phyloP scores from a whole-genome alignment of 2,888 invertebrate species.

The Pinctada fucata region DNA sequence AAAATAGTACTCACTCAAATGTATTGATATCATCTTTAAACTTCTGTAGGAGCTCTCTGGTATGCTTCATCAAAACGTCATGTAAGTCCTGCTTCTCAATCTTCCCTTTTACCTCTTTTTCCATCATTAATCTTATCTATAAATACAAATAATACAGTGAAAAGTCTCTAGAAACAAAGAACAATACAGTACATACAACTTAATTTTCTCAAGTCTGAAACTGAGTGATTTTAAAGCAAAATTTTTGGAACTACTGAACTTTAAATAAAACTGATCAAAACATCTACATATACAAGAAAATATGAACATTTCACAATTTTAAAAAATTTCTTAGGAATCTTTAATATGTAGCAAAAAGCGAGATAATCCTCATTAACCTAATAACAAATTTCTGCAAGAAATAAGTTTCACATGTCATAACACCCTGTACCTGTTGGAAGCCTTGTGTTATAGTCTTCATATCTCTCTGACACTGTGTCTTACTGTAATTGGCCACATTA shows the following conservation, averaged over 20 bases:
- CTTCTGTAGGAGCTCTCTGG: conserved; percentile 54
- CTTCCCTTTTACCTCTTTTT: conserved; percentile 52
- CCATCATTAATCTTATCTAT: conserved; percentile 54
- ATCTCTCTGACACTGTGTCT: conserved; percentile 57
- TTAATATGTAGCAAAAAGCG: too few relatives aligned
- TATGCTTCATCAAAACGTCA: conserved; percentile 55
- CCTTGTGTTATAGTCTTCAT: conserved; percentile 57
- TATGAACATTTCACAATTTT: too few relatives aligned
- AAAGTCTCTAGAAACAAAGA: neutral
- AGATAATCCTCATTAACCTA: too few relatives aligned
- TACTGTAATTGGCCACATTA: conserved; percentile 61
- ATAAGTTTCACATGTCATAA: neutral
- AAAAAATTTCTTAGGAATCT: too few relatives aligned
- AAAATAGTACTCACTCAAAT: conserved; percentile 54
- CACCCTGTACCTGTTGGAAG: conserved; percentile 55
- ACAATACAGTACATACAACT: neutral
- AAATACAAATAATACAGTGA: conserved; percentile 13
- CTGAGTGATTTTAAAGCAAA: too few relatives aligned
- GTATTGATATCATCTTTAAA: conserved; percentile 58
- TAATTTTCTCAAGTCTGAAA: too few relatives aligned
- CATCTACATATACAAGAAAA: too few relatives aligned
- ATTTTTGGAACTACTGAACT: too few relatives aligned
- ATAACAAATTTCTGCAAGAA: too few relatives aligned
- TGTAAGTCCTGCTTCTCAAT: conserved; percentile 58
- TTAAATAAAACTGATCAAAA: too few relatives aligned